phyloP scores from a whole-genome alignment of 2,113 vertebrate genomes.

The Oryzias javanicus region DNA sequence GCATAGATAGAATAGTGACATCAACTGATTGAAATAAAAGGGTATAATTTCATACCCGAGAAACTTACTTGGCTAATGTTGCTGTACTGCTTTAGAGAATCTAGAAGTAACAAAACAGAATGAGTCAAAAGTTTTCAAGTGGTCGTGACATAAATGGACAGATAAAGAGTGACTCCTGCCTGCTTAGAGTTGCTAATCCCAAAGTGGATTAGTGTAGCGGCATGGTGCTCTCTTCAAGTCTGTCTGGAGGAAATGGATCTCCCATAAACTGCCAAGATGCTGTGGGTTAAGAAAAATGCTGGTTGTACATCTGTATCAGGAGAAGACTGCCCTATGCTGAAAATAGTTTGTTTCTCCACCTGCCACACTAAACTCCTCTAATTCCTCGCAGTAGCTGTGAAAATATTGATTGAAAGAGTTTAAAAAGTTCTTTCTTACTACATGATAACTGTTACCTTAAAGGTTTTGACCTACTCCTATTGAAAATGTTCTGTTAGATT shows the following conservation, averaged over 20 bases:
- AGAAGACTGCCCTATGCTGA: slow-evolving; percentile 9
- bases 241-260: slow-evolving; percentile 45
- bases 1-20: too few species aligned
- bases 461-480: too few species aligned
- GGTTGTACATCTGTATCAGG: slow-evolving; percentile 15
- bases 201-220: slow-evolving; percentile 58
- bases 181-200: slow-evolving; percentile 51
- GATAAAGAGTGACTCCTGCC: slow-evolving; percentile 45
- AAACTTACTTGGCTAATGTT: too few species aligned
- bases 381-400: neutral
- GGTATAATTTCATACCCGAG: too few species aligned
- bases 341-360: neutral
- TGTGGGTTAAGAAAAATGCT: slow-evolving; percentile 28
- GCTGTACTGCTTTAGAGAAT: too few species aligned
- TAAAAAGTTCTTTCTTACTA: neutral
- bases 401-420: neutral
- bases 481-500: too few species aligned
- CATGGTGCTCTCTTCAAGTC: slow-evolving; percentile 28
- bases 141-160: slow-evolving; percentile 7
- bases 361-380: slow-evolving; percentile 12
- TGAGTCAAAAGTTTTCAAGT: neutral
- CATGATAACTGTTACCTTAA: neutral
- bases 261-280: slow-evolving; percentile 35
- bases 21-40: too few species aligned
- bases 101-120: too few species aligned